Percentiles rank a stretch among this genome's conserved stretches.
Evolutionary conservation across 2,113 vertebrate species (phyloP).

Genomic region (Callocephalon fimbriatum): DNA sequence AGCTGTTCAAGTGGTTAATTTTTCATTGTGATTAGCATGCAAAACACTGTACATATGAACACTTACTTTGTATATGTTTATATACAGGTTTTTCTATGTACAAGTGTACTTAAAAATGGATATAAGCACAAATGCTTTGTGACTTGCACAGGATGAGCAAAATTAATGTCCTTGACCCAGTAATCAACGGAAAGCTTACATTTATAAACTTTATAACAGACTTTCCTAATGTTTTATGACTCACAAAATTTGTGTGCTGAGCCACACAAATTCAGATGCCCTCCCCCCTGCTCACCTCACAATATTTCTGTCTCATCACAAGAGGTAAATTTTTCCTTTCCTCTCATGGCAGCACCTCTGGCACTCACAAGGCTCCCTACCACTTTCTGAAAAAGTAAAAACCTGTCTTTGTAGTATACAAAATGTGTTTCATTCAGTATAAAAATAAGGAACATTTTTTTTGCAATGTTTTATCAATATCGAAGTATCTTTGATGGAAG

Average conservation of each 20-base stretch:
- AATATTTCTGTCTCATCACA: not conserved
- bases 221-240: not conserved
- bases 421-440: not conserved
- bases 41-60: accelerated
- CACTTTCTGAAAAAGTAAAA: not conserved
- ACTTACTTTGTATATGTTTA: not conserved
- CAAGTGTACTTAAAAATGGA: not conserved
- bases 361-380: accelerated
- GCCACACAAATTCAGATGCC: not conserved
- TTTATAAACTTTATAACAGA: not conserved
- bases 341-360: not conserved
- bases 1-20: not conserved
- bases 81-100: not conserved
- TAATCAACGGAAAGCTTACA: not conserved
- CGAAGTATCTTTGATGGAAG: not conserved
- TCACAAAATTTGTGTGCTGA: not conserved
- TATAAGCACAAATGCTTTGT: not conserved
- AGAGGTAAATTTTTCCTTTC: accelerated
- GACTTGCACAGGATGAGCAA: not conserved
- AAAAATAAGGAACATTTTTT: not conserved
- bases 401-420: not conserved
- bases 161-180: not conserved
- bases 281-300: accelerated
- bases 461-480: not conserved
- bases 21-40: not conserved